These are phyloP conservation scores for Phrynocephalus versicolor DNA, from an alignment of 2,113 vertebrate genomes.

Conservation along the genomic window DNA sequence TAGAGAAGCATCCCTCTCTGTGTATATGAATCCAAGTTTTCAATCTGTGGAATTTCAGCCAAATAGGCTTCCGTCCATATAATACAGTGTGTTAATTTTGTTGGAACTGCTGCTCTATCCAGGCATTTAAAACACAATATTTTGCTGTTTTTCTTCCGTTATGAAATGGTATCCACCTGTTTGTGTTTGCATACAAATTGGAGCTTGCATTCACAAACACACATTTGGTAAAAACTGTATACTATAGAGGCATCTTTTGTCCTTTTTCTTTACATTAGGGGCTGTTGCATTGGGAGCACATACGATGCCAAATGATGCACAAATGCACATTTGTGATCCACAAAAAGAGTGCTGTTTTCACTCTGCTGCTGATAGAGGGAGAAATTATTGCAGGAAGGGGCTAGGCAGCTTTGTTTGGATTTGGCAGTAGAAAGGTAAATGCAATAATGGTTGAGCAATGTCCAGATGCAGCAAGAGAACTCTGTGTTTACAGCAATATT, in stretches of 20 bases:
- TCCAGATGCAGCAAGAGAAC: too few relatives aligned
- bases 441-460: too few relatives aligned
- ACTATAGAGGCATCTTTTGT: background rate
- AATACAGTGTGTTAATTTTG: background rate
- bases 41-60: background rate
- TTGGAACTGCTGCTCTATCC: background rate
- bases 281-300: too few relatives aligned
- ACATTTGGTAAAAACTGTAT: background rate
- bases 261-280: background rate
- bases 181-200: background rate
- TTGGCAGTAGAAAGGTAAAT: background rate
- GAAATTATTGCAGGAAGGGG: background rate
- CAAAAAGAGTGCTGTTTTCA: background rate
- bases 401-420: background rate
- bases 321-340: background rate
- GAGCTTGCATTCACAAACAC: too few relatives aligned
- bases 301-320: too few relatives aligned
- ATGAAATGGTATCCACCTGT: background rate
- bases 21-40: background rate
- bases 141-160: too few relatives aligned
- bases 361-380: background rate
- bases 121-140: background rate
- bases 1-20: background rate
- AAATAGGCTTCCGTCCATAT: background rate
- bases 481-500: background rate